Evolutionary conservation across 1,140 invertebrate genomes (phyloP), one percentile per base, ranked within the genome.

Genomic region (Drosophila virilis): DNA sequence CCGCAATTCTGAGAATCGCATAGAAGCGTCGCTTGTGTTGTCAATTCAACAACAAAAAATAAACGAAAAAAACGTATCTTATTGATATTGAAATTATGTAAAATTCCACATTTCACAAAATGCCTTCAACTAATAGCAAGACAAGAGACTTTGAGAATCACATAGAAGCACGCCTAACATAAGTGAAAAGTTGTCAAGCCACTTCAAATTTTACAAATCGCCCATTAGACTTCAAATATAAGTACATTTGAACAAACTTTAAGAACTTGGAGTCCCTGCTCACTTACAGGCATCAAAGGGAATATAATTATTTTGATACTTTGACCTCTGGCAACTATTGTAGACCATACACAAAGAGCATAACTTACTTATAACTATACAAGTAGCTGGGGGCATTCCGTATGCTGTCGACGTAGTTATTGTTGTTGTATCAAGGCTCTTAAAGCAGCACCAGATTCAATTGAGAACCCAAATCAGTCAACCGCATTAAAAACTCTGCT

Each of bases 401-500:
- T 8, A 8, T 46, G 62, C 28, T 57, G 42, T 28, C 35, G 1
- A n/a, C 32, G 28, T 51, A 33, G 32, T 38, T 65, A 13, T 32
- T 55, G 62, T 32, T 66, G 43, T 9, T 59, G 9, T 10, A 58
- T 13, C 10, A 8, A 42, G 4, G 13, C 15, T 37, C 33, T 54
- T 38, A 38, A 43, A 50, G 38, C 64, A 54, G 61, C 42, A 61
- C 45, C 15, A 61, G 61, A 60, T 61, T 74, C 50, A 74, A 69
- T 74, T 74, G 71, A 60, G 57, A 55, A 69, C 57, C 65, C 50
- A 55, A 69, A 55, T 68, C 71, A 74, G 58, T 46, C 57, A 62
- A 57, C 35, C 65, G 71, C 66, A 74, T 74, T 69, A 61, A 69
- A 74, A 74, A 74, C 65, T 55, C 68, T 57, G 58, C 65, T 69